Evolutionary conservation across 2,113 vertebrate genomes (phyloP).

Genomic region (Cettia cetti): DNA sequence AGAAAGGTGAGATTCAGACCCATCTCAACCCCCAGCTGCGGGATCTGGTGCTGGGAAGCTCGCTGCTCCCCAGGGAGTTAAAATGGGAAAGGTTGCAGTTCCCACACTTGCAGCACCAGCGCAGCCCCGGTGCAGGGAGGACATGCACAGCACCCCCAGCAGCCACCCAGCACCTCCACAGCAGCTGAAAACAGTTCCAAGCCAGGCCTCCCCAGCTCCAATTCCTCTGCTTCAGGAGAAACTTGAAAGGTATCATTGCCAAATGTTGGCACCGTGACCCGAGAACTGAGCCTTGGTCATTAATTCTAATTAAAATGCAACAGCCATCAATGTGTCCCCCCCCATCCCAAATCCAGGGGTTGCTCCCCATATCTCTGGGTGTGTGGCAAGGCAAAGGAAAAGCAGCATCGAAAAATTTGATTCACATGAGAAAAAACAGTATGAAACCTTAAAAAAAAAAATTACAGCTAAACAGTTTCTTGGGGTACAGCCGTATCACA

Average conservation of each 20-base stretch:
- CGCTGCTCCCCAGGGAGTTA: neutral
- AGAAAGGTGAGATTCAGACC: neutral
- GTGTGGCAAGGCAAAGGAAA: neutral
- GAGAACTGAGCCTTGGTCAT: rapidly evolving
- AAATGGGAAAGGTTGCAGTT: neutral
- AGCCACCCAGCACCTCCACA: neutral
- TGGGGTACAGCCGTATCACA: neutral
- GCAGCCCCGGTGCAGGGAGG: neutral
- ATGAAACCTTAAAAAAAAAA: neutral
- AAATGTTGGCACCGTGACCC: rapidly evolving
- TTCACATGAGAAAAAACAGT: neutral
- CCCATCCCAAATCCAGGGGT: rapidly evolving
- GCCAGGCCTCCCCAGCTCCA: neutral
- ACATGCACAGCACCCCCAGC: neutral
- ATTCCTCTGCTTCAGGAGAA: neutral
- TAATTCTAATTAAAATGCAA: neutral
- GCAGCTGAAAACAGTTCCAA: rapidly evolving
- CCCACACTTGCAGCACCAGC: neutral
- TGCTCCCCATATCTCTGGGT: neutral
- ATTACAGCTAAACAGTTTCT: neutral
- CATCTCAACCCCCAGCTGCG: neutral
- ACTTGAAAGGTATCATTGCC: rapidly evolving
- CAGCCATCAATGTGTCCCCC: rapidly evolving
- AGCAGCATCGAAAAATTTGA: neutral
- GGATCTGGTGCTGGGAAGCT: neutral